Conservation (phyloP, 1,140 invertebrate species). For the Melitaea cinxia region DNA sequence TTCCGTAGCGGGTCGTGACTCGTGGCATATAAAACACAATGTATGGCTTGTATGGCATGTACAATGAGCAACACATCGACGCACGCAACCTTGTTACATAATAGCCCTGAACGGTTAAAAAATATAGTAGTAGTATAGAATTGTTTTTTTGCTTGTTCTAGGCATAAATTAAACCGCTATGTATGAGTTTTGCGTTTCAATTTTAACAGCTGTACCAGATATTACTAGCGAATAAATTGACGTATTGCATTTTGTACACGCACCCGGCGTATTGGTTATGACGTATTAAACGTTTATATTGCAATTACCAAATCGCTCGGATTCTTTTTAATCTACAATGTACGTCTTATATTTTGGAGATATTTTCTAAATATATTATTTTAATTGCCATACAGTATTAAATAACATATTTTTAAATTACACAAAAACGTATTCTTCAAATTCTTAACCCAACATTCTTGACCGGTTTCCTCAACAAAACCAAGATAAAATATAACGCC, state of each 20-base stretch:
- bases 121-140: constrained; percentile 5
- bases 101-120: constrained; percentile 1
- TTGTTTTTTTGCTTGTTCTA: background rate
- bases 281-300: background rate
- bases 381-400: too few species aligned
- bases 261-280: background rate
- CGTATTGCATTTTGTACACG: constrained; percentile 59
- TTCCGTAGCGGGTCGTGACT: constrained; percentile 31
- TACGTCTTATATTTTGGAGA: too few species aligned
- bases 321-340: background rate
- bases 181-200: constrained; percentile 53
- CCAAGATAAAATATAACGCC: constrained; percentile 32
- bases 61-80: constrained; percentile 14
- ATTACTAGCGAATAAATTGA: constrained; percentile 59
- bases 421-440: too few species aligned
- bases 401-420: too few species aligned
- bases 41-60: constrained; percentile 19
- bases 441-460: constrained; percentile 21
- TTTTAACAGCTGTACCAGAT: constrained; percentile 42
- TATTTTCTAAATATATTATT: too few species aligned
- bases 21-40: constrained; percentile 38
- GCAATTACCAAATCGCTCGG: background rate
- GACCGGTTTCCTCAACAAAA: constrained; percentile 24
- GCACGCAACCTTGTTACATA: constrained; percentile 15
- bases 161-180: constrained; percentile 12